phyloP scores from a whole-genome alignment of 2,797 vertebrate species.

The Acridotheres tristis region DNA sequence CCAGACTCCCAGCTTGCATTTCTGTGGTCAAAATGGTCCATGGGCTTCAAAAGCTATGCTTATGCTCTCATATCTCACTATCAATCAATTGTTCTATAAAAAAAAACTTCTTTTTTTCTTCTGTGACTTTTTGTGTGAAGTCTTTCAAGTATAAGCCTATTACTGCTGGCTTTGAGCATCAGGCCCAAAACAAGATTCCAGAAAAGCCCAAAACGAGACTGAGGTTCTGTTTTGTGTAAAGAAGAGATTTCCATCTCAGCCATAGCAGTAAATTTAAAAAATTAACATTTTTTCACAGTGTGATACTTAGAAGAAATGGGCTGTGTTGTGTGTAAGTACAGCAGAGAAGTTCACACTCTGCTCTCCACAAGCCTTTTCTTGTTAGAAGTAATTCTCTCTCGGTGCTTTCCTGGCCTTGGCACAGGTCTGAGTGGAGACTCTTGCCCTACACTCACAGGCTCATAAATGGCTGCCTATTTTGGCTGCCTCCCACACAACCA shows the following conservation, averaged over 20 bases:
- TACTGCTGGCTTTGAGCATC: not conserved
- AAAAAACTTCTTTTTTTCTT: fast-evolving
- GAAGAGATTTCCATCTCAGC: not conserved
- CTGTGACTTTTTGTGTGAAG: not conserved
- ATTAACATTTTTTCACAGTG: not conserved
- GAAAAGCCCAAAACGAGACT: not conserved
- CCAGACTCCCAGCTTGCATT: not conserved
- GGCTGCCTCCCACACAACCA: not conserved
- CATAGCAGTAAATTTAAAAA: not conserved
- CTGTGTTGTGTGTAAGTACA: not conserved
- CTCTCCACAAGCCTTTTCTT: not conserved
- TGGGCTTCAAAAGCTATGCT: not conserved
- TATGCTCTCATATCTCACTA: not conserved
- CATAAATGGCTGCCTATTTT: not conserved
- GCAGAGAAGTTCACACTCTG: not conserved
- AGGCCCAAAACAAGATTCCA: not conserved
- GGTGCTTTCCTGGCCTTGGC: fast-evolving
- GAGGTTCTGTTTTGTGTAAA: not conserved
- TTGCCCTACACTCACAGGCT: not conserved
- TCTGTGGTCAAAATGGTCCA: not conserved
- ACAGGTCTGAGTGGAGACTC: not conserved
- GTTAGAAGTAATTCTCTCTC: not conserved
- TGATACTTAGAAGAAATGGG: not conserved
- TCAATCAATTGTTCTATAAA: not conserved
- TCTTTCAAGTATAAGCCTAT: not conserved